Conservation (phyloP, 2,797 vertebrate species). For the Gallirallus australis region DNA sequence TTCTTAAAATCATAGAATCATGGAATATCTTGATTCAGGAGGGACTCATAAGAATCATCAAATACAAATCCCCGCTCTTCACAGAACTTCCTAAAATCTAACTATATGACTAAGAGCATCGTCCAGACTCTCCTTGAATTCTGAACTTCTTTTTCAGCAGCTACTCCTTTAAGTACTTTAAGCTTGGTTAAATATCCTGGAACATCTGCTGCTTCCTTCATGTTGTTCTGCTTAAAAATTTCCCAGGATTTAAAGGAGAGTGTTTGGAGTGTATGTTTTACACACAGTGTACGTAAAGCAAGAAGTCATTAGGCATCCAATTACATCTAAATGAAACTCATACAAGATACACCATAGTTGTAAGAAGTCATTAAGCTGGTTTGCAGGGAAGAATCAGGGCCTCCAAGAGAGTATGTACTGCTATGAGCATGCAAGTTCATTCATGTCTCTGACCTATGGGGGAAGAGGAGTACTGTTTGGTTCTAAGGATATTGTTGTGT, state of each 20-base stretch:
- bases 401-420: background rate
- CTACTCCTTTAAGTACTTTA: background rate
- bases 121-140: background rate
- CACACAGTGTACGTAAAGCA: background rate
- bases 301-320: background rate
- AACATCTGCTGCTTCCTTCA: background rate
- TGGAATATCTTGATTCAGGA: background rate
- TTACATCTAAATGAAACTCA: background rate
- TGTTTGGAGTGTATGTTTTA: background rate
- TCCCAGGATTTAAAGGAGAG: background rate
- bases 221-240: background rate
- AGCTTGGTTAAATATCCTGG: background rate
- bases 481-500: background rate
- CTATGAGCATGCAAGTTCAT: background rate
- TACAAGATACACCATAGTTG: background rate
- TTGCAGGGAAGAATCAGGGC: background rate
- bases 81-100: background rate
- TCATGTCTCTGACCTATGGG: background rate
- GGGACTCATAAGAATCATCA: background rate
- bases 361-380: background rate
- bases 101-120: background rate
- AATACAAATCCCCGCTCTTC: background rate
- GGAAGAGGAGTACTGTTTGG: background rate
- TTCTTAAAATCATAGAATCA: background rate
- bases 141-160: background rate